Evolutionary conservation across 2,797 vertebrate genomes (phyloP).

Genomic region (Synanceia verrucosa): DNA sequence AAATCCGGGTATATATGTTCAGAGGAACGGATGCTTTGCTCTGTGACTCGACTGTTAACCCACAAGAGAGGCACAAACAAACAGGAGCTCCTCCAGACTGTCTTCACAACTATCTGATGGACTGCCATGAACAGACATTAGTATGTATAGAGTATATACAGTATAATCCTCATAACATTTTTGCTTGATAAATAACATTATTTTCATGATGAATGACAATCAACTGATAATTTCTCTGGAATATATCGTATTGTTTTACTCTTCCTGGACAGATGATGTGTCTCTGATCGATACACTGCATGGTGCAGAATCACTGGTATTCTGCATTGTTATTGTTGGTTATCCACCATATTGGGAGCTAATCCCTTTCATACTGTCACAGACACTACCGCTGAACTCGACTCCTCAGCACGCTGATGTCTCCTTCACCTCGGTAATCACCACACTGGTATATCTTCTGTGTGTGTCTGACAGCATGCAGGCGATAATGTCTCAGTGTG

Average conservation of each 20-base stretch:
- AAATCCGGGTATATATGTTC: background rate
- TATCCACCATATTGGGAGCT: background rate
- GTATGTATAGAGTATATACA: too few relatives aligned
- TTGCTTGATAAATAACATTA: background rate
- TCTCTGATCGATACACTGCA: background rate
- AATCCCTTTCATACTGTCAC: background rate
- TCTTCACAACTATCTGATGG: background rate
- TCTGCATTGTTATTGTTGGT: background rate
- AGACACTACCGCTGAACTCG: constrained; percentile 3
- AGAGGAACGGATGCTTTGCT: background rate
- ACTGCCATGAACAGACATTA: background rate
- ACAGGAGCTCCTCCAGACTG: background rate
- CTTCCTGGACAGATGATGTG: background rate
- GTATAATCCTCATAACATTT: too few relatives aligned
- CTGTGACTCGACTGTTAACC: background rate
- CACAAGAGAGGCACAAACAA: background rate
- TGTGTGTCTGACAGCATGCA: constrained; percentile 47
- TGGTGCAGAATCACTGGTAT: background rate
- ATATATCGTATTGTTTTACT: background rate
- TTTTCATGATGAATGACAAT: background rate
- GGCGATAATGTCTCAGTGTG: constrained; percentile 67
- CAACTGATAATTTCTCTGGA: background rate
- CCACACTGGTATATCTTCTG: constrained; percentile 29
- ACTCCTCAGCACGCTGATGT: constrained; percentile 39
- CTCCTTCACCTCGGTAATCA: constrained; percentile 52